phyloP scores from a whole-genome alignment of 2,888 invertebrate genomes.

The Philopedon plagiatum region DNA sequence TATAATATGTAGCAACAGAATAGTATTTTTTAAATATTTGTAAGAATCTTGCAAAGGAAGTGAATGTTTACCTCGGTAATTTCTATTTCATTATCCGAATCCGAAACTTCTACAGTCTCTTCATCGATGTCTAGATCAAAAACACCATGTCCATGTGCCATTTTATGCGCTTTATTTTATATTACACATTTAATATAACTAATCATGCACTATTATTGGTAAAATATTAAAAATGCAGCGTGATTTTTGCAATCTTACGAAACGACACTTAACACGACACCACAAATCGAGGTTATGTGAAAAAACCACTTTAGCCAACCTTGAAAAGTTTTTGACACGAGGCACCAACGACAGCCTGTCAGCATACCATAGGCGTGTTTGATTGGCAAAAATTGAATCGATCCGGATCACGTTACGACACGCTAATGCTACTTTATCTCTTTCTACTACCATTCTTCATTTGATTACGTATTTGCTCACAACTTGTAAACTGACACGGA shows the following conservation, averaged over 20 bases:
- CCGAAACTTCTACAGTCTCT: constrained; percentile 76
- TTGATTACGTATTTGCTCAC: too few species aligned
- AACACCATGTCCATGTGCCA: too few species aligned
- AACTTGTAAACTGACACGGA: too few species aligned
- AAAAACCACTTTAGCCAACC: constrained; percentile 52
- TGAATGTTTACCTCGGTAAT: constrained; percentile 83
- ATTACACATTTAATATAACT: constrained; percentile 32
- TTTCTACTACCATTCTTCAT: too few species aligned
- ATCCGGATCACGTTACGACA: too few species aligned
- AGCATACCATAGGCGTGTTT: too few species aligned
- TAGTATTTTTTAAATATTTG: background rate
- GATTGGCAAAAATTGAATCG: too few species aligned
- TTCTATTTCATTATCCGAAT: constrained; percentile 88
- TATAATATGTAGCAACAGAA: background rate
- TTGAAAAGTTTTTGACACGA: constrained; percentile 24
- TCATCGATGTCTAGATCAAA: constrained; percentile 90
- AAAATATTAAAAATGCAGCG: constrained; percentile 41
- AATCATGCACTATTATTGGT: constrained; percentile 12
- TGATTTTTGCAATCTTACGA: constrained; percentile 51
- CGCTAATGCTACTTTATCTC: too few species aligned
- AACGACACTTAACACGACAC: constrained; percentile 55
- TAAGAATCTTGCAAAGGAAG: constrained; percentile 8
- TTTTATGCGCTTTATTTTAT: constrained; percentile 62
- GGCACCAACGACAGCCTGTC: background rate
- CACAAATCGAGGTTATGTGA: constrained; percentile 59